phyloP scores from a whole-genome alignment of 2,797 vertebrate species.

The Megaceryle alcyon region DNA sequence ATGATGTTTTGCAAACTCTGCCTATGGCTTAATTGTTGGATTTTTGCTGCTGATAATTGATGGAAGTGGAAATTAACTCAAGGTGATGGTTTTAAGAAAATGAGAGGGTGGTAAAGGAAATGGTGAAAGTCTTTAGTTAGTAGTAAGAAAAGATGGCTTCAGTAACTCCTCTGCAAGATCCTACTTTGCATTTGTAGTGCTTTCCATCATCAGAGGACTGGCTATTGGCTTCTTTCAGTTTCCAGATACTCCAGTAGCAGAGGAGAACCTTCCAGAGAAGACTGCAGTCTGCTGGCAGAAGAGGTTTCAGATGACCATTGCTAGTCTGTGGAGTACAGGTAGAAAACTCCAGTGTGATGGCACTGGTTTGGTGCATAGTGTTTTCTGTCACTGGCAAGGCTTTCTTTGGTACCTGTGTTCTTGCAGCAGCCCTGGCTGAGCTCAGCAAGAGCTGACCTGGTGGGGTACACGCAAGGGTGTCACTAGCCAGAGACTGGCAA shows the following conservation, averaged over 20 bases:
- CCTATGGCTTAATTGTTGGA: not conserved
- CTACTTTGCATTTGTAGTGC: not conserved
- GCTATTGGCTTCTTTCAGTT: not conserved
- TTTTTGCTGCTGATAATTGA: not conserved
- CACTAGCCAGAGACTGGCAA: not conserved
- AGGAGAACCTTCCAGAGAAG: not conserved
- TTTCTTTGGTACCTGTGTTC: rapidly evolving
- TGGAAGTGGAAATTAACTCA: not conserved
- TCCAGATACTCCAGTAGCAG: not conserved
- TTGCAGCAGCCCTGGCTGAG: not conserved
- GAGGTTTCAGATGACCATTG: rapidly evolving
- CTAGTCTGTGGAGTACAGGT: not conserved
- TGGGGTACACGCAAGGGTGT: not conserved
- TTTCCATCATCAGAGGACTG: not conserved
- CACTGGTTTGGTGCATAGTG: not conserved
- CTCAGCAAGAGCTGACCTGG: not conserved
- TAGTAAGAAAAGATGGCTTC: not conserved
- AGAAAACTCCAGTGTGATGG: not conserved
- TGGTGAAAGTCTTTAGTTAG: not conserved
- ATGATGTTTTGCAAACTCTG: not conserved
- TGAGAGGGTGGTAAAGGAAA: not conserved
- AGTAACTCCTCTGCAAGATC: not conserved
- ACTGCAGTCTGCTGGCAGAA: not conserved
- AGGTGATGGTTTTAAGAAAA: not conserved
- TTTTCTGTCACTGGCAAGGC: not conserved